Base-by-base conservation (phyloP, 2,888 invertebrate species). In the Podabrus alpinus region DNA sequence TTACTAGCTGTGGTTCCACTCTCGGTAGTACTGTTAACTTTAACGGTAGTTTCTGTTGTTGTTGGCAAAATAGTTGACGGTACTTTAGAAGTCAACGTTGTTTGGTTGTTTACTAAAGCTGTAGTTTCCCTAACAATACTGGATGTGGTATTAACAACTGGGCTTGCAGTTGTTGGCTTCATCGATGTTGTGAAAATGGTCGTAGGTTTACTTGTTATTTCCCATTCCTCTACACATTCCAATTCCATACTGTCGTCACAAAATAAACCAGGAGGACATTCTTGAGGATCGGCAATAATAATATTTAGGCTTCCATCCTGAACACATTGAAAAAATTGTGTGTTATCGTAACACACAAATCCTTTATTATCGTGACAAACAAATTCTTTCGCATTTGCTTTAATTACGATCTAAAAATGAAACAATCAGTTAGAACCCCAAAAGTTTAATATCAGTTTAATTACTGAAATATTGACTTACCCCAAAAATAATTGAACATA, bases 221-320 rank as follows among this genome's bases (percentile, higher is more conserved):
- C 61, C 73, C 60, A 69, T 74, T 68, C 66, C 19, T 68, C 69
- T 19, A 73, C 70, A 45, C 74, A 74, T 74, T 74, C 74, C 16
- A 74, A 71, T 2, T 74, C 74, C 74, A 74, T 74, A 10, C 69
- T 70, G 1, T 67, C 66, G 13, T 74, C 70, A 15, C 74, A 74
- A 67, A 61, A 71, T n/a, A 74, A 29, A 13, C 67, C 68, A 11
- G 70, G 70, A 10, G 74, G 74, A 25, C 74, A 74, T 3, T 64
- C 60, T 61, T 70, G 70, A 5, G 71, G 66, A 15, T 67, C 69
- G n/a, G 66, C 74, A 21, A 71, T 10, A 59, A 71, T 68, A 16
- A 62, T 29, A n/a, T 13, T 70, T 29, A 67, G 21, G 4, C 71
- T 21, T n/a, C 74, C 74, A 45, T 17, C 59, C 59, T 71, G 74